Percentiles rank a stretch among this genome's conserved stretches.
Conservation (phyloP, 2,888 invertebrate species). For the Diabrotica balteata region DNA sequence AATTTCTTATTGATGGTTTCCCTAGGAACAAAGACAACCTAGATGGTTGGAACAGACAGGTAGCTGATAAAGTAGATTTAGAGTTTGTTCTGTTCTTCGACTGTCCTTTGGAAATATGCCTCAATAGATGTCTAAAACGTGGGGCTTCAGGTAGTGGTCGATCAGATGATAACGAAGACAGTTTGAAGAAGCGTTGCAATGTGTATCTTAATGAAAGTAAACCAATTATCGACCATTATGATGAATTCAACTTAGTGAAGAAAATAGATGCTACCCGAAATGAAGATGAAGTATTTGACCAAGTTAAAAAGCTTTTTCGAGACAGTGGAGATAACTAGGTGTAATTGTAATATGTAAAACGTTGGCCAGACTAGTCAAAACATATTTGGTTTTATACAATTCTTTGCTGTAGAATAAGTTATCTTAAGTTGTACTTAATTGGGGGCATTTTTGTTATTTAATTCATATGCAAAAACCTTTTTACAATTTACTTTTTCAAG, state of each 20-base stretch:
- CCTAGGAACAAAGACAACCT: constrained; percentile 96
- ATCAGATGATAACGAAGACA: constrained; percentile 91
- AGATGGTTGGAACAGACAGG: constrained; percentile 88
- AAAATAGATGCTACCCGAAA: constrained; percentile 75
- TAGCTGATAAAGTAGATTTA: constrained; percentile 83
- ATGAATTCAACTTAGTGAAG: constrained; percentile 72
- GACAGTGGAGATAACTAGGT: constrained; percentile 44
- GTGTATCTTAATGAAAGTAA: constrained; percentile 87
- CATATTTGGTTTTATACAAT: too few relatives aligned
- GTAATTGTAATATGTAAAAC: background rate
- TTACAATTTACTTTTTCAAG: too few relatives aligned
- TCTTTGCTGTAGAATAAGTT: too few relatives aligned
- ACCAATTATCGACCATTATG: constrained; percentile 89
- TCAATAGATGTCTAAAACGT: constrained; percentile 83
- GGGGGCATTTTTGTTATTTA: too few relatives aligned
- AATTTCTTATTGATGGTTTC: constrained; percentile 97
- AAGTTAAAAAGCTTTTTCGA: constrained; percentile 53
- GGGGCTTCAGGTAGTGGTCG: constrained; percentile 91
- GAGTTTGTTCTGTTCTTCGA: constrained; percentile 93
- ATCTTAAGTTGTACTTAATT: too few relatives aligned
- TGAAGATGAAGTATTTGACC: constrained; percentile 69
- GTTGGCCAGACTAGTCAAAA: too few relatives aligned
- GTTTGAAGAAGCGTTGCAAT: constrained; percentile 83
- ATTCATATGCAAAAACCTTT: too few relatives aligned
- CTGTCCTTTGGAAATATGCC: constrained; percentile 77